phyloP scores from a whole-genome alignment of 2,113 vertebrate species.

The Sander vitreus region DNA sequence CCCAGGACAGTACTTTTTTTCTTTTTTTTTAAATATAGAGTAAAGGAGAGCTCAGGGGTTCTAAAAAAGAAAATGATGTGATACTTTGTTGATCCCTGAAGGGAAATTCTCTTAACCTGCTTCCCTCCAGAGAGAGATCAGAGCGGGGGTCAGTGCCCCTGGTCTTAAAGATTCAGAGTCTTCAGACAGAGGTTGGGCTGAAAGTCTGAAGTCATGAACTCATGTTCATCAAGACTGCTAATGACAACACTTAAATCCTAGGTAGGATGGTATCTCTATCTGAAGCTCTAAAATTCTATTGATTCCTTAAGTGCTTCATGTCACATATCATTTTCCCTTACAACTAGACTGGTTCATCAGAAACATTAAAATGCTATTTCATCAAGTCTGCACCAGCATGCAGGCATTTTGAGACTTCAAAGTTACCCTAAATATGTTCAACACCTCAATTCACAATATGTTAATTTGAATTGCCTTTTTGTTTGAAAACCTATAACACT shows the following conservation, averaged over 20 bases:
- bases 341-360: background rate
- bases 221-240: conserved; percentile 11
- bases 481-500: background rate
- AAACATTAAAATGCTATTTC: background rate
- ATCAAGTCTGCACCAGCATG: background rate
- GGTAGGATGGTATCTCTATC: background rate
- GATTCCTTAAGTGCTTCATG: background rate
- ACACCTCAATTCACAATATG: background rate
- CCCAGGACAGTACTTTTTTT: background rate
- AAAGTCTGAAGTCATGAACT: conserved; percentile 17
- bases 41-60: background rate
- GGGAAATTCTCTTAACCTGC: conserved; percentile 2
- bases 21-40: background rate
- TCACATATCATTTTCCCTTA: background rate
- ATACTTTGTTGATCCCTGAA: conserved; percentile 16
- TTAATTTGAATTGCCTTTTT: background rate
- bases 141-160: background rate
- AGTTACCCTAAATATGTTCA: background rate
- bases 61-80: conserved; percentile 14
- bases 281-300: background rate
- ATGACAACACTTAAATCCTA: background rate
- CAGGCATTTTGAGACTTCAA: background rate
- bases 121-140: conserved; percentile 21
- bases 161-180: background rate
- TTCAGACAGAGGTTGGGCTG: background rate